phyloP scores from a whole-genome alignment of 2,113 vertebrate species.

The Ascaphus truei region DNA sequence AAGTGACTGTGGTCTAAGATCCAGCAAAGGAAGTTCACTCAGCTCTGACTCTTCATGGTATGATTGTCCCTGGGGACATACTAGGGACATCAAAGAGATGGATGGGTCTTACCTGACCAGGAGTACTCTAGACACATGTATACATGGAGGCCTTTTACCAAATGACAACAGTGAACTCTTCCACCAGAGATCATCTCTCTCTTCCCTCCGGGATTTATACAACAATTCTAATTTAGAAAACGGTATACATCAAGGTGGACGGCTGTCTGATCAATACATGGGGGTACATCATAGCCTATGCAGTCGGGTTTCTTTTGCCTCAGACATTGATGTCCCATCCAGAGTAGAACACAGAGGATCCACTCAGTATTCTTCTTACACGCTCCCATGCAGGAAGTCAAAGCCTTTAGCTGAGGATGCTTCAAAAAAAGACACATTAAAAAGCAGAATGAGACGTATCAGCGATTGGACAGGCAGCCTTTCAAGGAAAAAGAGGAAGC shows the following conservation, averaged over 20 bases:
- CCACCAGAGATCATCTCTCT: constrained; percentile 70
- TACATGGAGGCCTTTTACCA: constrained; percentile 50
- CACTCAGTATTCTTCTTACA: constrained; percentile 81
- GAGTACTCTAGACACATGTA: constrained; percentile 57
- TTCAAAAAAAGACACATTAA: constrained; percentile 79
- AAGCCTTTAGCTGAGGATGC: constrained; percentile 59
- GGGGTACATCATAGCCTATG: constrained; percentile 52
- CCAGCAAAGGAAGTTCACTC: constrained; percentile 89
- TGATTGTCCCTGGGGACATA: constrained; percentile 85
- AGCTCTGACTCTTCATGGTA: constrained; percentile 95
- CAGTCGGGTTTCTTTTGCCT: constrained; percentile 79
- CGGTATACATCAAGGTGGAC: constrained; percentile 60
- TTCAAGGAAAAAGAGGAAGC: constrained; percentile 85
- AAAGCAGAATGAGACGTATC: constrained; percentile 83
- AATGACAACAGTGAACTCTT: constrained; percentile 60
- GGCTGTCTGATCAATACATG: constrained; percentile 63
- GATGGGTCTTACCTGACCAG: constrained; percentile 62
- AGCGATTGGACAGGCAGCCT: constrained; percentile 96
- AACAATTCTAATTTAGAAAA: constrained; percentile 65
- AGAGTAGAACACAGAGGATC: constrained; percentile 68
- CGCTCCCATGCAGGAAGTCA: constrained; percentile 82
- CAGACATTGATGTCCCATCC: constrained; percentile 74
- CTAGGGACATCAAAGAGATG: constrained; percentile 68
- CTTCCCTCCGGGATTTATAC: constrained; percentile 76
- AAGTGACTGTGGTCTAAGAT: constrained; percentile 69